These are phyloP conservation scores for Phortica magna DNA, from an alignment of 2,888 invertebrate species.

Conservation along the genomic window DNA sequence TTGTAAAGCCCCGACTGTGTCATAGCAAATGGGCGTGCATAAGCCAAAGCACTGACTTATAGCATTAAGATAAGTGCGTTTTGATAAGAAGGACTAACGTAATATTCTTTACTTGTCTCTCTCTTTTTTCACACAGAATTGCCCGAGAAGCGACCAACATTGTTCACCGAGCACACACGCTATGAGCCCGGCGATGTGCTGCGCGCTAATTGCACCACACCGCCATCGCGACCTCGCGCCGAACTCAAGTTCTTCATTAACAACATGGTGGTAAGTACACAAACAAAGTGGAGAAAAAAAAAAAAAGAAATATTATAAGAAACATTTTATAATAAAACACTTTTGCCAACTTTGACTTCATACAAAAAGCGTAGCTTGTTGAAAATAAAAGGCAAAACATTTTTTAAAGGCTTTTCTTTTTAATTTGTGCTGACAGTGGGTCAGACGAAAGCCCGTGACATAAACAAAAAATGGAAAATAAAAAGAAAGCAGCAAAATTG, in stretches of 20 bases:
- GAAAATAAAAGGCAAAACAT: conserved; percentile 8
- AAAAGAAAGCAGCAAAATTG: conserved; percentile 6
- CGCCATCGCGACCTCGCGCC: conserved; percentile 86
- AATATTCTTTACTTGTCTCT: conserved; percentile 15
- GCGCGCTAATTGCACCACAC: conserved; percentile 88
- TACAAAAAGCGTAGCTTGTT: background rate
- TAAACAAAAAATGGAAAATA: background rate
- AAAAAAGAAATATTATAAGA: conserved; percentile 33
- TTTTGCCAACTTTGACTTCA: background rate
- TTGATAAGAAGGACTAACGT: too few relatives aligned
- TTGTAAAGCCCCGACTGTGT: too few relatives aligned
- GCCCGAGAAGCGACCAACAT: conserved; percentile 83
- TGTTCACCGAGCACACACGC: conserved; percentile 85
- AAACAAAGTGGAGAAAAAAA: conserved; percentile 15
- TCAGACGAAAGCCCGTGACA: conserved; percentile 46
- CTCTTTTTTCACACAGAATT: conserved; percentile 81
- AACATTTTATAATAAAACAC: conserved; percentile 6
- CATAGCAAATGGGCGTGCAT: background rate
- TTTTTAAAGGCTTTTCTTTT: conserved; percentile 5
- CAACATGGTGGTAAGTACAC: conserved; percentile 85
- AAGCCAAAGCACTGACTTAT: background rate
- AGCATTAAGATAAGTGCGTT: background rate
- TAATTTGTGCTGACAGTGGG: conserved; percentile 57
- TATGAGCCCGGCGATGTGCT: conserved; percentile 87
- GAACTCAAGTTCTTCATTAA: conserved; percentile 88